Evolutionary conservation across 2,797 vertebrate genomes (phyloP).

Genomic region (Centropyge bicolor): DNA sequence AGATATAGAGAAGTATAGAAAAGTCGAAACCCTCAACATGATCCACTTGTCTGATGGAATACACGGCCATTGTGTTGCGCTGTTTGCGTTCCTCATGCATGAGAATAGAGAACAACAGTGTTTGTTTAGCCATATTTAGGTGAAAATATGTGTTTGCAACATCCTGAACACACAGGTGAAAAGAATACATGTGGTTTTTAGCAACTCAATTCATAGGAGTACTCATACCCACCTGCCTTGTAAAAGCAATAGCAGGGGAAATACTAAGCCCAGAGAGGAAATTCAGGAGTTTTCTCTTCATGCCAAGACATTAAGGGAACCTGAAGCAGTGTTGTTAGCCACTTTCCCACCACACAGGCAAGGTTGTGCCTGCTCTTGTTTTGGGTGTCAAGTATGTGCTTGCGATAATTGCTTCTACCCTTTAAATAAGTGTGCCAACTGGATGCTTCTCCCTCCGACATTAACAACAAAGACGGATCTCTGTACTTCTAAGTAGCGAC

Average conservation of each 20-base stretch:
- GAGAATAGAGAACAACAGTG: neutral
- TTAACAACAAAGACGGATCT: neutral
- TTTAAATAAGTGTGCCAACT: slow-evolving; percentile 11
- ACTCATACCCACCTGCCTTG: neutral
- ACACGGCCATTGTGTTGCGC: neutral
- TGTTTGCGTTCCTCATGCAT: neutral
- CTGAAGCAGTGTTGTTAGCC: slow-evolving; percentile 26
- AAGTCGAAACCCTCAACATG: neutral
- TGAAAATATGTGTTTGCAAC: neutral
- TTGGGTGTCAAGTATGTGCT: slow-evolving; percentile 40
- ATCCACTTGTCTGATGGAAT: neutral
- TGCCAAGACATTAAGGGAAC: slow-evolving; percentile 30
- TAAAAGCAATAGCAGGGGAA: slow-evolving; percentile 17
- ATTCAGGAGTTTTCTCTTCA: slow-evolving; percentile 21
- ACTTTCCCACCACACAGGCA: slow-evolving; percentile 1
- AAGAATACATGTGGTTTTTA: slow-evolving; percentile 1
- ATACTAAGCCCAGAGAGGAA: slow-evolving; percentile 28
- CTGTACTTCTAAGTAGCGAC: neutral
- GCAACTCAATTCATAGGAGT: neutral
- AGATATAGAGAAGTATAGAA: neutral
- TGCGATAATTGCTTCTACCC: slow-evolving; percentile 39
- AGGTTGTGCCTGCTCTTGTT: slow-evolving; percentile 51
- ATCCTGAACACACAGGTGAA: neutral
- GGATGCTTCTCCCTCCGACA: slow-evolving; percentile 3
- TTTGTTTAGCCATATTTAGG: neutral